Percentiles rank a stretch among this genome's conserved stretches.
Evolutionary conservation across 2,113 vertebrate species (phyloP).

Genomic region (Calypte anna): DNA sequence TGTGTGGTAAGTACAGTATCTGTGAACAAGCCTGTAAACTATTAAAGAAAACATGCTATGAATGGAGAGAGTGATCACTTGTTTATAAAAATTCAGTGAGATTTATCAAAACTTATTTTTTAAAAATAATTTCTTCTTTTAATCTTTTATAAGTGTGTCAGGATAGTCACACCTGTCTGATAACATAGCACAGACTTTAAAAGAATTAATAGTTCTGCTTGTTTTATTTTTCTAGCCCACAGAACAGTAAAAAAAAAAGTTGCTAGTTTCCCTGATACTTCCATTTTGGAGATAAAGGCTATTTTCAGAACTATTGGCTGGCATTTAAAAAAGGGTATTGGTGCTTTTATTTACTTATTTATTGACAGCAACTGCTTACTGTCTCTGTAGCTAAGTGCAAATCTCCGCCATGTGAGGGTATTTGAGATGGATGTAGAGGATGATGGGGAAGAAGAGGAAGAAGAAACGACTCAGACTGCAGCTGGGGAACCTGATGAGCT

Average conservation of each 20-base stretch:
- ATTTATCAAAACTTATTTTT: not conserved
- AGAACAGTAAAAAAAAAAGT: not conserved
- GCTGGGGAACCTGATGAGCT: conserved; percentile 67
- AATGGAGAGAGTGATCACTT: not conserved
- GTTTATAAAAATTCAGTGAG: not conserved
- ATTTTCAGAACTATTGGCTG: not conserved
- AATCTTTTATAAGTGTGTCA: not conserved
- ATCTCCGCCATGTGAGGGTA: conserved; percentile 91
- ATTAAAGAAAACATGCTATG: not conserved
- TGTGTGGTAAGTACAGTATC: conserved; percentile 86
- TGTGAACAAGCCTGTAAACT: not conserved
- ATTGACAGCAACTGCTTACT: not conserved
- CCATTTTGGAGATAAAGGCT: not conserved
- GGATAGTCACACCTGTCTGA: not conserved
- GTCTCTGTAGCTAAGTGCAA: conserved; percentile 87
- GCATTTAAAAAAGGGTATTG: not conserved
- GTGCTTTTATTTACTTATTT: not conserved
- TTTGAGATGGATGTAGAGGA: conserved; percentile 99
- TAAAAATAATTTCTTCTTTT: not conserved
- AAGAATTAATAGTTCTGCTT: not conserved
- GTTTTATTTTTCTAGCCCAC: not conserved
- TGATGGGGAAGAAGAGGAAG: conserved; percentile 89
- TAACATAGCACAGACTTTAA: not conserved
- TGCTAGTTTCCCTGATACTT: not conserved
- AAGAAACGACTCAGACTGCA: conserved; percentile 52